Base-by-base conservation (phyloP, 2,797 vertebrate species). In the Knipowitschia caucasica region DNA sequence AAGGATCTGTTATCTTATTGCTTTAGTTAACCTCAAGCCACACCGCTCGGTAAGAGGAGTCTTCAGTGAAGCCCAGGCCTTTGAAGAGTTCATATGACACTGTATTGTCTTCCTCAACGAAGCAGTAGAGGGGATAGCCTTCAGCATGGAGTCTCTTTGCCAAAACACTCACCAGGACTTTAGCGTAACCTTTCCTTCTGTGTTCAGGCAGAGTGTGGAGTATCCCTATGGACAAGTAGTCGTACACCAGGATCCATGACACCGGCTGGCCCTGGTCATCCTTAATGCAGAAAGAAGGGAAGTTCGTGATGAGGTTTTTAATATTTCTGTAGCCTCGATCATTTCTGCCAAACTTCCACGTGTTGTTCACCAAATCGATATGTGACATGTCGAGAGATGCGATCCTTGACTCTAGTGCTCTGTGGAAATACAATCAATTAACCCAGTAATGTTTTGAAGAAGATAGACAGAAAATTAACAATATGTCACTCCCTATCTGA, bases 291-390 rank as follows among this genome's bases (percentile, higher is more conserved):
- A 50, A 79, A 8, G 76, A 63, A 2, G 81, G 85, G 47, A 80
- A 87, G 64, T 85, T 68, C 18, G 21, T 56, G 42, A 73, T 81
- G 1, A 74, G 27, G 7, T 71, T 64, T 43, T 54, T 36, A 24
- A 86, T 69, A 1, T 0, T 73, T 1, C 17, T 66, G 57, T 62
- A 56, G 7, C 72, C 39, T 5, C 53, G 10, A 21, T 80, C 52
- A 5, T 73, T 20, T 7, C 80, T 77, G 29, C 85, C 86, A 51
- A 81, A 87, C 71, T 87, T 89, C 86, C 84, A 89, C 7, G 69
- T 82, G 35, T 76, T 74, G 61, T 88, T 89, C 59, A 89, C 79
- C 30, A 84, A 29, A 31, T 81, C 71, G 2, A 61, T 49, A 5
- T 88, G 81, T 4, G 86, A 85, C 10, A 65, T 35, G 0, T 77